Conservation (phyloP, 2,797 vertebrate genomes). For the Salmo trutta region DNA sequence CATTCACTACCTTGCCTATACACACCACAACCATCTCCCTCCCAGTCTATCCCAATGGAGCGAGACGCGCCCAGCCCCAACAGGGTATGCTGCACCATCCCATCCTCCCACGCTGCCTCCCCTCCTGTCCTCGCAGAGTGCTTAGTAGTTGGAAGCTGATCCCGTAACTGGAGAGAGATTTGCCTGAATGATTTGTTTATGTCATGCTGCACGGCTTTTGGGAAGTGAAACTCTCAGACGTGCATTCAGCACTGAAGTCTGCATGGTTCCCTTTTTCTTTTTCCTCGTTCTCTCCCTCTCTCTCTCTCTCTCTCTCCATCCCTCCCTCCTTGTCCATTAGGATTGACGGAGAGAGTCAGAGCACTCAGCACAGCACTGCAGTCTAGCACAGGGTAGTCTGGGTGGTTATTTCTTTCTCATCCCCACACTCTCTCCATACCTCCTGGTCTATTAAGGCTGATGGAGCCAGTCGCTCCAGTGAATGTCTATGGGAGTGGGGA, state of each 20-base stretch:
- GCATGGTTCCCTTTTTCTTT: background rate
- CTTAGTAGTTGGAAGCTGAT: slow-evolving; percentile 44
- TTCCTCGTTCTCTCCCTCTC: background rate
- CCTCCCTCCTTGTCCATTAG: background rate
- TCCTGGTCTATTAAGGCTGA: slow-evolving; percentile 13
- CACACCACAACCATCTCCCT: slow-evolving; percentile 5
- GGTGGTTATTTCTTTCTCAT: background rate
- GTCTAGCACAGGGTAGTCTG: too few species aligned
- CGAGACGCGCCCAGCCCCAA: slow-evolving; percentile 15
- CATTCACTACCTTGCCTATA: slow-evolving; percentile 17
- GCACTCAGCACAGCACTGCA: too few species aligned
- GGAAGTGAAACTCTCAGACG: background rate
- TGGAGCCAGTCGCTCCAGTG: slow-evolving; percentile 17
- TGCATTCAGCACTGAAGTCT: background rate
- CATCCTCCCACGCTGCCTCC: background rate
- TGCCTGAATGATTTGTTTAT: slow-evolving; percentile 18
- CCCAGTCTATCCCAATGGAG: slow-evolving; percentile 13
- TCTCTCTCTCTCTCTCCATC: background rate
- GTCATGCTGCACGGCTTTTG: background rate
- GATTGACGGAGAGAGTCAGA: too few species aligned
- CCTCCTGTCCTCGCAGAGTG: slow-evolving; percentile 14
- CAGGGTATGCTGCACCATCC: background rate
- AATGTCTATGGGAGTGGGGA: slow-evolving; percentile 6
- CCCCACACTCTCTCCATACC: background rate
- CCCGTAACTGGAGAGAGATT: slow-evolving; percentile 24